A percentile compares a stretch with the other conserved stretches of the same genome.
Conservation (phyloP, 2,113 vertebrate genomes). For the Dryoscopus gambensis region DNA sequence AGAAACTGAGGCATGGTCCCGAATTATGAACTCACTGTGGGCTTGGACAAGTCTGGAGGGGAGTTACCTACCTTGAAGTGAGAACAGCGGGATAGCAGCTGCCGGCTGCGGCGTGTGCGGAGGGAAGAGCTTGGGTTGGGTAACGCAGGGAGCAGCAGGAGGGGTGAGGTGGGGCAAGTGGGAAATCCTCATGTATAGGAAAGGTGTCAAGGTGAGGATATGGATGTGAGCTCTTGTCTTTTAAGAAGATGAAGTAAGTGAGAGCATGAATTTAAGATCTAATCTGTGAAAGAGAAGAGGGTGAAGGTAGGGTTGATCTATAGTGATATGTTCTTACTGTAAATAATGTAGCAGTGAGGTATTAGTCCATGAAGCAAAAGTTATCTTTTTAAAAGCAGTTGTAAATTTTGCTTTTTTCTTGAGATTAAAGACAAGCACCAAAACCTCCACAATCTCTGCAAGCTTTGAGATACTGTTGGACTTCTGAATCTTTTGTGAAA, state of each 20-base stretch:
- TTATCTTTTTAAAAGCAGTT: neutral
- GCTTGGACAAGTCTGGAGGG: neutral
- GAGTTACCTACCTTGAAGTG: neutral
- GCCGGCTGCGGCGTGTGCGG: neutral
- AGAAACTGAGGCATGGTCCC: conserved; percentile 34
- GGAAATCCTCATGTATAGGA: neutral
- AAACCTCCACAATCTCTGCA: neutral
- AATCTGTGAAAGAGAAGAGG: neutral
- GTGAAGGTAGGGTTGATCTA: neutral
- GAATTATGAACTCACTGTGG: neutral
- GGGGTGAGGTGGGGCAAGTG: neutral
- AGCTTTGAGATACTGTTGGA: neutral
- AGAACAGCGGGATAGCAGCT: fast-evolving
- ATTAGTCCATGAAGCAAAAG: neutral
- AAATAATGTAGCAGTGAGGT: neutral
- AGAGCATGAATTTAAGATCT: neutral
- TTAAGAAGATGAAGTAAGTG: neutral
- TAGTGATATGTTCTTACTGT: neutral
- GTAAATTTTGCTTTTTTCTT: neutral
- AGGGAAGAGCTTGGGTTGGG: neutral
- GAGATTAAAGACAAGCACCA: neutral
- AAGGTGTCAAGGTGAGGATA: neutral
- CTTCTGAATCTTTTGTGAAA: neutral
- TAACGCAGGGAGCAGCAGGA: neutral
- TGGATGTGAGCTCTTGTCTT: neutral